Conservation (phyloP, 2,797 vertebrate species). For the Picus viridis region DNA sequence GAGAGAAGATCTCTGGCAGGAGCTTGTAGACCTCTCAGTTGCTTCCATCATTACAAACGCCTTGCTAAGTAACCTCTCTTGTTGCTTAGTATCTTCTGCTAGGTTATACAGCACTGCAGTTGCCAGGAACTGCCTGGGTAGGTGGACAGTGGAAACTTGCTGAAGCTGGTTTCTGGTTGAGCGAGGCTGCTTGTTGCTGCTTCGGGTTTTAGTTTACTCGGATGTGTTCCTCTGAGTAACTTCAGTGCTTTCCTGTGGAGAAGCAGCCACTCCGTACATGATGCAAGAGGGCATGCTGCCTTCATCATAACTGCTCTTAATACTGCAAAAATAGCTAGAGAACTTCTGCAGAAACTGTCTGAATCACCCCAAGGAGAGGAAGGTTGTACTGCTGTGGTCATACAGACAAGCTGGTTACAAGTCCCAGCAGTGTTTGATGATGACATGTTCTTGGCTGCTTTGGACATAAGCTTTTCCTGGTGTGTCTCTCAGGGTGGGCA, state of each 20-base stretch:
- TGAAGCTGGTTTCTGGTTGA: background rate
- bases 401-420: background rate
- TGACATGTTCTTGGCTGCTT: background rate
- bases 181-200: background rate
- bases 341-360: background rate
- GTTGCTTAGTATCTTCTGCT: background rate
- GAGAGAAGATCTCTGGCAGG: background rate
- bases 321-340: background rate
- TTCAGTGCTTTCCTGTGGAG: background rate
- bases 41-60: background rate
- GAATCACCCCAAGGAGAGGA: background rate
- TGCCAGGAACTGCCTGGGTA: background rate
- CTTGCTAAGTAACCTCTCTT: background rate
- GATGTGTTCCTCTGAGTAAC: background rate
- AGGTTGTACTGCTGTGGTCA: background rate
- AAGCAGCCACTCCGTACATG: background rate
- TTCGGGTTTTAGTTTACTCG: background rate
- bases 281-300: background rate
- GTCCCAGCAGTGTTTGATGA: accelerated
- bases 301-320: background rate
- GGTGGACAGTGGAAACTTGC: background rate
- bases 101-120: background rate
- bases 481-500: background rate
- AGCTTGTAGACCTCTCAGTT: background rate
- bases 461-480: background rate